Evolutionary conservation across 2,888 invertebrate genomes (phyloP).

Genomic region (Eutolmus rufibarbis): DNA sequence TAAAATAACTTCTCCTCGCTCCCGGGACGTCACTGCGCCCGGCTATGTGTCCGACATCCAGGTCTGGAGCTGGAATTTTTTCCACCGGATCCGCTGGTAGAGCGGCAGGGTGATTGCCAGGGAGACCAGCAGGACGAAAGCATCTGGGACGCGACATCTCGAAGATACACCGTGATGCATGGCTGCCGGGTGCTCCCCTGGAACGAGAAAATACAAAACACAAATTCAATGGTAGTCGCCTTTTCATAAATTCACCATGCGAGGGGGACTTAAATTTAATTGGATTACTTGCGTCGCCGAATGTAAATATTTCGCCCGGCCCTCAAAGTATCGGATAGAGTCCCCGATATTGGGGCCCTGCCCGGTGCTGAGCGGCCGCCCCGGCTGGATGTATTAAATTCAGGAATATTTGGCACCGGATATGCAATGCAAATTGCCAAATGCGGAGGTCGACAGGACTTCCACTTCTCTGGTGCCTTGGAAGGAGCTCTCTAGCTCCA

Average conservation of each 20-base stretch:
- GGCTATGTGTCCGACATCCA: conserved; percentile 45
- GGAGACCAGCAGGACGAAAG: conserved; percentile 52
- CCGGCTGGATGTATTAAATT: not conserved
- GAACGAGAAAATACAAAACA: conserved; percentile 37
- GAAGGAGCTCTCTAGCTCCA: not conserved
- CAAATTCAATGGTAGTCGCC: not conserved
- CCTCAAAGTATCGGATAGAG: not conserved
- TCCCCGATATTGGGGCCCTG: not conserved
- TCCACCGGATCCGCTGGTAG: conserved; percentile 53
- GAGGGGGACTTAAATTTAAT: conserved; percentile 27
- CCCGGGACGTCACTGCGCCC: not conserved
- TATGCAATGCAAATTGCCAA: conserved; percentile 5
- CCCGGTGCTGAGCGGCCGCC: not conserved
- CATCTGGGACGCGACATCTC: conserved; percentile 53
- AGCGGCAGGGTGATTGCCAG: conserved; percentile 54
- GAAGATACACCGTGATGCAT: conserved; percentile 75
- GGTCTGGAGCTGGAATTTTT: conserved; percentile 39
- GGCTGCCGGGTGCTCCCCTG: conserved; percentile 86
- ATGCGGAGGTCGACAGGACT: not conserved
- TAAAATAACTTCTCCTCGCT: not conserved
- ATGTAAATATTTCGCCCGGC: not conserved
- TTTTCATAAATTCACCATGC: conserved; percentile 16
- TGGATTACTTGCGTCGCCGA: conserved; percentile 26
- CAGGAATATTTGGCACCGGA: conserved; percentile 5
- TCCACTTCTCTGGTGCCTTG: not conserved